Percentiles rank a stretch among this genome's conserved stretches.
Evolutionary conservation across 2,113 vertebrate genomes (phyloP).

Genomic region (Nyctibius bracteatus): DNA sequence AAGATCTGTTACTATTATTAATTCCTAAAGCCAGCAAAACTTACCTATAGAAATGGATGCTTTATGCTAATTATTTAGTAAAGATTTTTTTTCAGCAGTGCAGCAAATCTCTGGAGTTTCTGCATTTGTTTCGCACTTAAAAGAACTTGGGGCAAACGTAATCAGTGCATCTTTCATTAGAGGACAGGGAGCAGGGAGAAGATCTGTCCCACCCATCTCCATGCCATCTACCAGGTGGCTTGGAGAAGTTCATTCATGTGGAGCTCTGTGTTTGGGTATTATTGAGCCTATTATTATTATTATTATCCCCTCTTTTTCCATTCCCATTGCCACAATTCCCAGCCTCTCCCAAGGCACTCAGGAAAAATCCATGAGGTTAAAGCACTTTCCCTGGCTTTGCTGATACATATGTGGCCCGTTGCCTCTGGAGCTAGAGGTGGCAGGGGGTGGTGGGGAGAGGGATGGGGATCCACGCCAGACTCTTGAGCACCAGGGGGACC

Average conservation of each 20-base stretch:
- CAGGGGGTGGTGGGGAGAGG: neutral
- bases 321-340: neutral
- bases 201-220: neutral
- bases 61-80: neutral
- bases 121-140: conserved; percentile 18
- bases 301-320: neutral
- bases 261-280: neutral
- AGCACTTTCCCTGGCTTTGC: neutral
- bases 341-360: neutral
- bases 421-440: neutral
- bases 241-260: neutral
- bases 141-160: conserved; percentile 20
- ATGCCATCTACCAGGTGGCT: neutral
- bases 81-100: neutral
- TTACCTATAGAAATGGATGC: neutral
- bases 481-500: neutral
- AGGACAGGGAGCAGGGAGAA: neutral
- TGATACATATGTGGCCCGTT: accelerated
- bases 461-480: neutral
- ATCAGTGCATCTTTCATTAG: neutral
- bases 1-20: neutral
- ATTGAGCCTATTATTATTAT: neutral
- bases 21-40: neutral
- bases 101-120: conserved; percentile 28
- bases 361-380: neutral